These are phyloP conservation scores for Lutjanus erythropterus DNA, from an alignment of 2,113 vertebrate genomes.

Conservation along the genomic window DNA sequence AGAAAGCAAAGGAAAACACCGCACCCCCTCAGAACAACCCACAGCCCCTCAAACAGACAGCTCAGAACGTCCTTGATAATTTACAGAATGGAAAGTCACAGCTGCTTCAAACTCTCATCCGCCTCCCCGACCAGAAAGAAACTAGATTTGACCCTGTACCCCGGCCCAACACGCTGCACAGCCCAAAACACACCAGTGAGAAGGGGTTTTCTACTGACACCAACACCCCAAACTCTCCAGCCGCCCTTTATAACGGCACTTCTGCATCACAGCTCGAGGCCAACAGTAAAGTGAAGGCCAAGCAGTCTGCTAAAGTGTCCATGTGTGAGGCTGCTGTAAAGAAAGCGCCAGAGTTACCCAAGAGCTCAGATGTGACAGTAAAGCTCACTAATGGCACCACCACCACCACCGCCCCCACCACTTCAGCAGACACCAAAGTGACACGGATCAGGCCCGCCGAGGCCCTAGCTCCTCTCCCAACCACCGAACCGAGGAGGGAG, in stretches of 20 bases:
- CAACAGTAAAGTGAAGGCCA: conserved; percentile 85
- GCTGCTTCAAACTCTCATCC: conserved; percentile 86
- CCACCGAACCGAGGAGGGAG: conserved; percentile 85
- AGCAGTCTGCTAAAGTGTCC: conserved; percentile 81
- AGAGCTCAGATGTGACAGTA: conserved; percentile 57
- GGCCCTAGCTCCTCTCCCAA: conserved; percentile 68
- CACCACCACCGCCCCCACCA: conserved; percentile 8
- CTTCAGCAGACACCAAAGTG: conserved; percentile 78
- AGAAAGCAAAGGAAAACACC: conserved; percentile 88
- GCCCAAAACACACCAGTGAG: conserved; percentile 82
- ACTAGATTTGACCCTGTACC: conserved; percentile 54
- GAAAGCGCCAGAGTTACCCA: conserved; percentile 71
- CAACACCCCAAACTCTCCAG: conserved; percentile 40
- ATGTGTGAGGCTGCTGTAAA: conserved; percentile 82
- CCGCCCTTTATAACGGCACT: conserved; percentile 60
- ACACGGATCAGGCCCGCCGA: conserved; percentile 81
- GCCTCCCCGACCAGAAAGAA: conserved; percentile 81
- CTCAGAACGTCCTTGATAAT: conserved; percentile 84
- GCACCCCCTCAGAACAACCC: conserved; percentile 83
- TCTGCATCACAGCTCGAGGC: conserved; percentile 83
- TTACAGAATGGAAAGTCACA: conserved; percentile 90
- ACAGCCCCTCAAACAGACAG: conserved; percentile 86
- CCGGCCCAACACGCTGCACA: conserved; percentile 62
- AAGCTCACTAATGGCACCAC: conserved; percentile 79
- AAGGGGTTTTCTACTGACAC: conserved; percentile 84